Conservation (phyloP, 2,113 vertebrate genomes). For the Dasypus novemcinctus region DNA sequence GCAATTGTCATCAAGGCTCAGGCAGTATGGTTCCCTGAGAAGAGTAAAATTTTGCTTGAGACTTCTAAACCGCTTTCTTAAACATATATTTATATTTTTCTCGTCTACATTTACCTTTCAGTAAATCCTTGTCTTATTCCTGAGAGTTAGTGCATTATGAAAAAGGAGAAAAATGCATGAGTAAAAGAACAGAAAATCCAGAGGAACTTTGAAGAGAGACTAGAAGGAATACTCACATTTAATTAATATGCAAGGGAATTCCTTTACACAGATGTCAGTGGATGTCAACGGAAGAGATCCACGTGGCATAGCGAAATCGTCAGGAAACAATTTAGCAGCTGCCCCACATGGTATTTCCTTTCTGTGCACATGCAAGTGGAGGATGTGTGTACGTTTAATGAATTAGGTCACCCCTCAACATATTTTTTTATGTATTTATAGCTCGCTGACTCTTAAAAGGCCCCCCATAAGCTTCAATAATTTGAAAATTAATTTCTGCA, state of each 20-base stretch:
- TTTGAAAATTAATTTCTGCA: background rate
- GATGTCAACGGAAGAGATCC: background rate
- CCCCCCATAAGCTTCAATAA: fast-evolving
- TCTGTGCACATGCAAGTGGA: fast-evolving
- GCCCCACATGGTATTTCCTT: fast-evolving
- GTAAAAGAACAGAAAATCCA: background rate
- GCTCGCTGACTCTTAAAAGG: fast-evolving
- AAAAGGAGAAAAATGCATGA: background rate
- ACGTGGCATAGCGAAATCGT: fast-evolving
- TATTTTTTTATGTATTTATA: fast-evolving
- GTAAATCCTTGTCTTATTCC: background rate
- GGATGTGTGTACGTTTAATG: fast-evolving
- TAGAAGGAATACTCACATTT: background rate
- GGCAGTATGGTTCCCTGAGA: fast-evolving
- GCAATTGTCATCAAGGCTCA: fast-evolving
- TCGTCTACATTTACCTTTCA: background rate
- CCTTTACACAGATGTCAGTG: background rate
- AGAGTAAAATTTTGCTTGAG: background rate
- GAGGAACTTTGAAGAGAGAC: no score
- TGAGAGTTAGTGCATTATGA: background rate
- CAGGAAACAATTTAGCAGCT: fast-evolving
- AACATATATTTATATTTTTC: no score
- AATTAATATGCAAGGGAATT: fast-evolving
- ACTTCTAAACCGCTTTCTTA: no score
- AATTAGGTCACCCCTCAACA: background rate